phyloP scores from a whole-genome alignment of 1,140 invertebrate species.

The Camponotus pennsylvanicus region DNA sequence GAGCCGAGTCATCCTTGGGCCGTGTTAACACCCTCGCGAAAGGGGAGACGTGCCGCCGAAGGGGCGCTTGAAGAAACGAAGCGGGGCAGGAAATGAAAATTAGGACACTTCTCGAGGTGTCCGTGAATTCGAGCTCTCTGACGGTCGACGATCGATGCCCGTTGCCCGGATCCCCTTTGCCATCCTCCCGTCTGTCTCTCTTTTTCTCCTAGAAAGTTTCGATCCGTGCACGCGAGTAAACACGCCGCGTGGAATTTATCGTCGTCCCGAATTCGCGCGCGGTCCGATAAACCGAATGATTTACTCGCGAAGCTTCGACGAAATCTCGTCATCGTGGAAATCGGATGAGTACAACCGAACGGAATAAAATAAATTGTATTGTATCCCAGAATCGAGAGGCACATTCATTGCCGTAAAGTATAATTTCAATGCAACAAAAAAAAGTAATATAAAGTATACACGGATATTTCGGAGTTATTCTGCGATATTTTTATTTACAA shows the following conservation, averaged over 20 bases:
- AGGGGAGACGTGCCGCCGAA: slow-evolving; percentile 11
- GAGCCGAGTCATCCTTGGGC: slow-evolving; percentile 22
- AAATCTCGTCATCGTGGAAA: slow-evolving; percentile 49
- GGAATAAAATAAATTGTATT: slow-evolving; percentile 41
- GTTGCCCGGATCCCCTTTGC: not conserved
- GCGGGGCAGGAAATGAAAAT: slow-evolving; percentile 46
- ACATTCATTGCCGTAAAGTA: not conserved
- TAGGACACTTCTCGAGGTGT: slow-evolving; percentile 59
- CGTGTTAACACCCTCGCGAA: slow-evolving; percentile 44
- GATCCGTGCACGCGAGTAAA: slow-evolving; percentile 65
- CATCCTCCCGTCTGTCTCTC: no score
- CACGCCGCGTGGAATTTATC: slow-evolving; percentile 67
- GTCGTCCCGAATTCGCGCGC: slow-evolving; percentile 63
- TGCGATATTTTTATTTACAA: not conserved
- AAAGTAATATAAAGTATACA: not conserved
- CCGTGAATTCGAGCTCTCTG: slow-evolving; percentile 50
- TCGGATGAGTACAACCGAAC: slow-evolving; percentile 33
- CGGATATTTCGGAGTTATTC: not conserved
- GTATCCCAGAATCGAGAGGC: not conserved
- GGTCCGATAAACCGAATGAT: slow-evolving; percentile 65
- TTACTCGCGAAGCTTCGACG: slow-evolving; percentile 58
- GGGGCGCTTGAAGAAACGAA: slow-evolving; percentile 15
- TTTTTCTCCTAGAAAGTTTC: slow-evolving; percentile 50
- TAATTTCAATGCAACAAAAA: not conserved
- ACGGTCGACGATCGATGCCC: slow-evolving; percentile 46